Evolutionary conservation across 2,888 invertebrate genomes (phyloP).

Genomic region (Orthosia gothica): DNA sequence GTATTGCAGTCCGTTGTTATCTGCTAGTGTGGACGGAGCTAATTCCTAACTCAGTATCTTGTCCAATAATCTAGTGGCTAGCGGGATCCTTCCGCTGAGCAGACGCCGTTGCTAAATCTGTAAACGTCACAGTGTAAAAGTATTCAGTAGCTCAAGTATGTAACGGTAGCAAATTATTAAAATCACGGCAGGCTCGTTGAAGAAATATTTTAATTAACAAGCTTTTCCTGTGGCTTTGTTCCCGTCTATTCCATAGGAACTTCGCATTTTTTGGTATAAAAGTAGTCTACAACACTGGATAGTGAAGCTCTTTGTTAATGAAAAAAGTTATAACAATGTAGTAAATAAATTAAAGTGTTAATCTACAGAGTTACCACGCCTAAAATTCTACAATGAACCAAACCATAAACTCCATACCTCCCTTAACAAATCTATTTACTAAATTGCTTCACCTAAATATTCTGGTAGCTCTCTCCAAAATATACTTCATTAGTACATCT

Average conservation of each 20-base stretch:
- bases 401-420: not conserved
- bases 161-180: not conserved
- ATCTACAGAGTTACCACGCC: not conserved
- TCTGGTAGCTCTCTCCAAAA: conserved; percentile 27
- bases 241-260: no score
- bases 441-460: conserved; percentile 26
- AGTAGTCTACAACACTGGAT: no score
- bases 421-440: conserved; percentile 23
- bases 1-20: conserved; percentile 15
- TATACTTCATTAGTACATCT: conserved; percentile 47
- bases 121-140: conserved; percentile 41
- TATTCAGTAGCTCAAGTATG: conserved; percentile 29
- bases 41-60: conserved; percentile 66
- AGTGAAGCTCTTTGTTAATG: not conserved
- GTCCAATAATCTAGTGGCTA: conserved; percentile 69
- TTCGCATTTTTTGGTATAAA: no score
- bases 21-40: conserved; percentile 32
- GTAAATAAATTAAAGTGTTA: not conserved
- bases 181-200: not conserved
- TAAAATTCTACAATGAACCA: not conserved
- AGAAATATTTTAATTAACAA: not conserved
- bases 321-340: not conserved
- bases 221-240: not conserved
- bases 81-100: conserved; percentile 63
- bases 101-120: conserved; percentile 23